These are phyloP conservation scores for Drosophila cardini DNA, from an alignment of 1,140 invertebrate genomes.

Conservation along the genomic window DNA sequence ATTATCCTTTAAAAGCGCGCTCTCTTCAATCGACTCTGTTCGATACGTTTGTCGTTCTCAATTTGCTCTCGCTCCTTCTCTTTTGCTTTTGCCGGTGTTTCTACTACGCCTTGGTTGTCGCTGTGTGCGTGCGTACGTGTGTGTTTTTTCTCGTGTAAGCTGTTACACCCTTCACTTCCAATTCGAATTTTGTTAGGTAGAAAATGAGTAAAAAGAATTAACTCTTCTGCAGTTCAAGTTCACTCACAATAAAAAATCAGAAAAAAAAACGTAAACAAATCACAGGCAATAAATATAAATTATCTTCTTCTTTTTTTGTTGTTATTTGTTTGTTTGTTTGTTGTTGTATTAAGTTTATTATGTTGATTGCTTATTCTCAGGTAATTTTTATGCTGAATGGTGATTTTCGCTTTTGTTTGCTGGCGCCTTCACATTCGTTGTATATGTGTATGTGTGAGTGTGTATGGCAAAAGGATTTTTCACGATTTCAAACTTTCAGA, in stretches of 20 bases:
- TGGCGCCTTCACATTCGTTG: constrained; percentile 25
- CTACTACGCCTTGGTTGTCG: constrained; percentile 36
- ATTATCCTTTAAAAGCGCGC: constrained; percentile 43
- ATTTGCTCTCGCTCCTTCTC: constrained; percentile 35
- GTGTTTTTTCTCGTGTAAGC: constrained; percentile 22
- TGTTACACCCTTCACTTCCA: constrained; percentile 78
- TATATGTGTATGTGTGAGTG: constrained; percentile 15
- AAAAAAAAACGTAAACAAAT: constrained; percentile 79
- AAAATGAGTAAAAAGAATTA: constrained; percentile 32
- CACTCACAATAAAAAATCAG: constrained; percentile 73
- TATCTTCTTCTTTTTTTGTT: constrained; percentile 22
- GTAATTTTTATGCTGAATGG: constrained; percentile 46
- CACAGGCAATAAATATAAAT: constrained; percentile 59
- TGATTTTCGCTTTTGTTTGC: constrained; percentile 39
- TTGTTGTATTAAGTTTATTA: neutral
- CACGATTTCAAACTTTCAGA: constrained; percentile 46
- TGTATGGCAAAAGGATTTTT: constrained; percentile 64
- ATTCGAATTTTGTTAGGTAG: constrained; percentile 55
- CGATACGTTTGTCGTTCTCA: constrained; percentile 29
- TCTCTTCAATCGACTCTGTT: constrained; percentile 12
- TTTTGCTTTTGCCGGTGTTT: constrained; percentile 53
- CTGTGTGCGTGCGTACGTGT: constrained; percentile 18
- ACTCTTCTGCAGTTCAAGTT: constrained; percentile 46
- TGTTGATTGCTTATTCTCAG: constrained; percentile 53
- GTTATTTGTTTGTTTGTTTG: constrained; percentile 19